These are phyloP conservation scores for Desmophyllum pertusum DNA, from an alignment of 92 coral and sea anemone genomes.

Conservation along the genomic window DNA sequence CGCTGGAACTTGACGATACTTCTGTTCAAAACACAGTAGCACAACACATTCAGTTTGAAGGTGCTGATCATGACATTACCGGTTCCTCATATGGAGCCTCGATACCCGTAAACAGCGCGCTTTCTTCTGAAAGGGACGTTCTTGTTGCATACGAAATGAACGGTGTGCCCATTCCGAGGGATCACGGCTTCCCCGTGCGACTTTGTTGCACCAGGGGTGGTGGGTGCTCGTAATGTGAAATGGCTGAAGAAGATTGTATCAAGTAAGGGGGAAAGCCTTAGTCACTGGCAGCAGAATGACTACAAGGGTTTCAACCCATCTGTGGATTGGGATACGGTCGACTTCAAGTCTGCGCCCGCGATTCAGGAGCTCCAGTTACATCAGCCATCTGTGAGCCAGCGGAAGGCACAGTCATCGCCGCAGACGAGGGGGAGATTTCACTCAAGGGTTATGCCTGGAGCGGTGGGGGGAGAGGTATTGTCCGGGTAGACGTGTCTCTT, in stretches of 20 bases:
- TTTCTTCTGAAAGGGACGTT: conserved; percentile 64
- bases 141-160: conserved; percentile 84
- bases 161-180: conserved; percentile 72
- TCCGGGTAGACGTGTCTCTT: conserved; percentile 84
- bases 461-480: conserved; percentile 87
- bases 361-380: conserved; percentile 86
- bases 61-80: conserved; percentile 72
- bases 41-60: conserved; percentile 74
- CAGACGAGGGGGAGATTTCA: conserved; percentile 80
- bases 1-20: conserved; percentile 64
- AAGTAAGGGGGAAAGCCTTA: conserved; percentile 62
- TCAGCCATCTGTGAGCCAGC: conserved; percentile 86
- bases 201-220: conserved; percentile 77
- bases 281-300: conserved; percentile 91
- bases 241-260: conserved; percentile 72
- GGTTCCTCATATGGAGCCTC: conserved; percentile 80
- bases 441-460: conserved; percentile 92
- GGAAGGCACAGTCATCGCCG: conserved; percentile 63
- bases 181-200: conserved; percentile 79
- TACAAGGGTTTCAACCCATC: conserved; percentile 87
- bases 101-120: conserved; percentile 63
- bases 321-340: conserved; percentile 90
- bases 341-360: conserved; percentile 80
- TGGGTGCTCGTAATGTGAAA: conserved; percentile 89
- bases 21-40: conserved; percentile 43